Percentiles rank a stretch among this genome's conserved stretches.
Conservation (phyloP, 2,888 invertebrate species). For the Stegana nigrithorax region DNA sequence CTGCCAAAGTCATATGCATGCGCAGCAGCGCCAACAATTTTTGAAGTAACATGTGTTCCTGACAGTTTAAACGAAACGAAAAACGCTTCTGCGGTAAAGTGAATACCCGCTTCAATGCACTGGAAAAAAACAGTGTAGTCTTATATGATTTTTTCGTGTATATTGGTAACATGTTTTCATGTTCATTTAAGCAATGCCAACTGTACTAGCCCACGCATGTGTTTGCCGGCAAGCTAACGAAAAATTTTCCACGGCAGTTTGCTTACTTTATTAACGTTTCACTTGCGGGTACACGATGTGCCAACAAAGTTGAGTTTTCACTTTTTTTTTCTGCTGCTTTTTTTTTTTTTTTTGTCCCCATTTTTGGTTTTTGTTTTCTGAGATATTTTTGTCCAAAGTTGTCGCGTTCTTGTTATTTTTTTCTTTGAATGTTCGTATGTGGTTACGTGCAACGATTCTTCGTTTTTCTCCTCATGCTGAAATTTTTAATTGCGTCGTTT, state of each 20-base stretch:
- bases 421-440: not conserved
- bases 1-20: not conserved
- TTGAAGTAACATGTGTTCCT: constrained; percentile 1
- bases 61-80: not conserved
- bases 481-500: constrained; percentile 13
- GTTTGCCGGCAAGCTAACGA: not conserved
- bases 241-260: not conserved
- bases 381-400: constrained; percentile 4
- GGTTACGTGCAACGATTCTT: constrained; percentile 3
- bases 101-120: not conserved
- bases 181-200: not conserved
- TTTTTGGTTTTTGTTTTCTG: not conserved
- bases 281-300: constrained; percentile 3
- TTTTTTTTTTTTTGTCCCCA: not conserved
- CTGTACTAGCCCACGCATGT: not conserved
- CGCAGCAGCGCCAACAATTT: not conserved
- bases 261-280: constrained; percentile 9
- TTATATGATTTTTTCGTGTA: not conserved
- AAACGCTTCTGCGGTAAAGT: not conserved
- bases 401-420: not conserved
- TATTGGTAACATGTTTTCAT: not conserved
- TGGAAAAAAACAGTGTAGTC: not conserved
- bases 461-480: not conserved
- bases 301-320: not conserved
- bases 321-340: not conserved